Evolutionary conservation across 2,113 vertebrate species (phyloP), one percentile per base, ranked within the genome.

Genomic region (Riparia riparia): DNA sequence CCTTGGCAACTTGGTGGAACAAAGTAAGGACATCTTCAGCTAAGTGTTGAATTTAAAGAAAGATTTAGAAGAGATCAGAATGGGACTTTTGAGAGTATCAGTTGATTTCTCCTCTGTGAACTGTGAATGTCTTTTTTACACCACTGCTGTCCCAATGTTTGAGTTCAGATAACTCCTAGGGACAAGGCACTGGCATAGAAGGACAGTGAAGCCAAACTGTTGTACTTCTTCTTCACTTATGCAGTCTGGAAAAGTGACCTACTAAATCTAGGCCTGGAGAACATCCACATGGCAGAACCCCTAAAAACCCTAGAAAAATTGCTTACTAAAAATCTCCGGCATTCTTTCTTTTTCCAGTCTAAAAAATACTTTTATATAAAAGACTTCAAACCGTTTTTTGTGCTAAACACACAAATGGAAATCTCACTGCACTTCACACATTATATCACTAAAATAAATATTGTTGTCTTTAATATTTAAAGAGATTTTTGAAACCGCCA

Each of bases 381-480:
- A 89, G 76, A 83, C 31, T 81, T 96, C 88, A 89, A 94, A 64
- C 44, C 0, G 17, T 2, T 86, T 96, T 66, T 66, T 85, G 66
- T 90, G 58, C 90, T 96, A 88, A 95, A 83, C 82, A 90, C 31
- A 96, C 56, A 90, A 92, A 83, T 83, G 85, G 85, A 95, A 96
- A 93, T 94, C 80, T 94, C 90, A 32, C 56, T 56, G 68, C 61
- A n/a, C 82, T 77, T 71, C 80, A 68, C 47, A 83, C 25, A 39
- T 83, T 94, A 92, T 95, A 94, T 92, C 88, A 83, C 68, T 86
- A 95, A 95, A 96, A 96, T 93, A 97, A 96, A 96, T 95, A 97
- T 74, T 93, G 64, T 88, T 94, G 82, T 53, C 58, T 92, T 97
- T 95, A 97, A 96, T 97, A 96, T 96, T 97, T 96, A 95, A 97